Percentiles rank a stretch among this genome's conserved stretches.
Evolutionary conservation across 2,797 vertebrate species (phyloP).

Genomic region (Sebastes dallii): DNA sequence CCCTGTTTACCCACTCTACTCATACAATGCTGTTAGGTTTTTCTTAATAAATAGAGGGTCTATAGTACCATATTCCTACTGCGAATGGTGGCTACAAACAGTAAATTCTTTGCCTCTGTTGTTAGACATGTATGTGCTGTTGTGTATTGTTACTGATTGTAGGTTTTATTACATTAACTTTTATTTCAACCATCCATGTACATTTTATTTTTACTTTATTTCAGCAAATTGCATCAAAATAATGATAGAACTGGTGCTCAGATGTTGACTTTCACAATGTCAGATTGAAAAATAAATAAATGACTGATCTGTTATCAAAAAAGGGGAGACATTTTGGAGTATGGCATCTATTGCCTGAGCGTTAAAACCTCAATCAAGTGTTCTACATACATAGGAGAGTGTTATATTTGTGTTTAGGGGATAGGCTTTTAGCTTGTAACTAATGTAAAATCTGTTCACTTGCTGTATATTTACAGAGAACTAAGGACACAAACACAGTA

Average conservation of each 20-base stretch:
- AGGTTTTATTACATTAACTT: slow-evolving; percentile 17
- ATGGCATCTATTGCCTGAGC: neutral
- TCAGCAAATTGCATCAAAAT: neutral
- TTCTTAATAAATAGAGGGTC: neutral
- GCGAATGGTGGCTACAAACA: slow-evolving; percentile 3
- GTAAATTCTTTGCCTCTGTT: neutral
- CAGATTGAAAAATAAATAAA: slow-evolving; percentile 21
- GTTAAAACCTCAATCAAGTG: neutral
- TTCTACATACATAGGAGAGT: neutral
- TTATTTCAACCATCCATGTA: slow-evolving; percentile 8
- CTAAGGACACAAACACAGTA: neutral
- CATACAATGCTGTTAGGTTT: neutral
- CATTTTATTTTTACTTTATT: slow-evolving; percentile 17
- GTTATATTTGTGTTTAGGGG: neutral
- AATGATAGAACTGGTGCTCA: neutral
- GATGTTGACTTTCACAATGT: slow-evolving; percentile 23
- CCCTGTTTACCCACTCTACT: slow-evolving; percentile 1
- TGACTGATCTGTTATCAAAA: slow-evolving; percentile 29
- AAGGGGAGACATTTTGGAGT: neutral
- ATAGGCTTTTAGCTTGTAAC: neutral
- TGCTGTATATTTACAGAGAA: neutral
- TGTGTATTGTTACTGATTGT: slow-evolving; percentile 34
- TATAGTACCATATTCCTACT: neutral
- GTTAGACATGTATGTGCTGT: slow-evolving; percentile 29
- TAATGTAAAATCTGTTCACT: neutral